Conservation (phyloP, 2,113 vertebrate genomes). For the Chitala chitala region DNA sequence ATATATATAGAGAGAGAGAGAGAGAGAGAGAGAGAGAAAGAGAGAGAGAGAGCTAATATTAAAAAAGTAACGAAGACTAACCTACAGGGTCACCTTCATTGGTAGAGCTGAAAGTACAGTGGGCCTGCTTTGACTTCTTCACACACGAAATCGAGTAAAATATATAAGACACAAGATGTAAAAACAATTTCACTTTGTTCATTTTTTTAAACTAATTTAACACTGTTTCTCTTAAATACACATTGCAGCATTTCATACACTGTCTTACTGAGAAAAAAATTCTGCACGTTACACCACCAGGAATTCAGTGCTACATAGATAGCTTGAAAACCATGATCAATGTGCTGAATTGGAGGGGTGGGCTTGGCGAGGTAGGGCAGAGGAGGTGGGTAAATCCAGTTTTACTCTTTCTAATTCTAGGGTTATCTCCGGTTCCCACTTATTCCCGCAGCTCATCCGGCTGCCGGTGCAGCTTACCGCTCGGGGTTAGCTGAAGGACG, state of each 20-base stretch:
- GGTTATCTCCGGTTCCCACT: neutral
- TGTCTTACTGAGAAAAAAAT: neutral
- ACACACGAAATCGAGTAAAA: constrained; percentile 1
- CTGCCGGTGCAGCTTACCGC: neutral
- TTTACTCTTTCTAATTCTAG: neutral
- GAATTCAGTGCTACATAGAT: no score
- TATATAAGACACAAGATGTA: constrained; percentile 11
- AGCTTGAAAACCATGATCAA: no score
- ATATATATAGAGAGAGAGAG: no score
- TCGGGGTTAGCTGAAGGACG: neutral
- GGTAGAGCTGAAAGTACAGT: constrained; percentile 18
- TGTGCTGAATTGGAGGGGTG: neutral
- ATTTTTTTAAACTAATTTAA: neutral
- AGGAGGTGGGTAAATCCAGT: neutral
- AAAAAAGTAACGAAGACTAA: constrained; percentile 45
- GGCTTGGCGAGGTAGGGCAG: neutral
- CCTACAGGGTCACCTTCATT: constrained; percentile 41
- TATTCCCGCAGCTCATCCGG: neutral
- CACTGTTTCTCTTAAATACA: no score
- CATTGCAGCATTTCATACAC: neutral
- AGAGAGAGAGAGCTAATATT: constrained; percentile 40
- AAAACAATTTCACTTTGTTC: neutral
- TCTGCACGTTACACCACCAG: no score
- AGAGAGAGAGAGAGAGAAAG: no score
- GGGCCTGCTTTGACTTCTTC: neutral